A percentile compares a stretch with the other conserved stretches of the same genome.
Conservation (phyloP, 2,888 invertebrate genomes). For the Drosophila mimetica region DNA sequence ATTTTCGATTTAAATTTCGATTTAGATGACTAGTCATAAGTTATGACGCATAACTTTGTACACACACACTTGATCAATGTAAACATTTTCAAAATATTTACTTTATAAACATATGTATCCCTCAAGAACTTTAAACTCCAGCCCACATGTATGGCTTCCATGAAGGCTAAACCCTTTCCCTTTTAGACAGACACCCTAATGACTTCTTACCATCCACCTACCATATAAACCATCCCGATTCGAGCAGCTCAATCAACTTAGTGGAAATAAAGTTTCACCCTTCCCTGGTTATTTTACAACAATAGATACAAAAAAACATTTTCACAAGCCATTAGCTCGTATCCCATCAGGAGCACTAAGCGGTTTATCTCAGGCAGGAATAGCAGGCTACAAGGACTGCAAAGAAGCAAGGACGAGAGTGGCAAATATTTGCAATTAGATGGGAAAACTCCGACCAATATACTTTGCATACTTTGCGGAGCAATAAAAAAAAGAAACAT, state of each 20-base stretch:
- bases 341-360: conserved; percentile 65
- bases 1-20: neutral
- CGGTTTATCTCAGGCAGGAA: conserved; percentile 61
- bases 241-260: conserved; percentile 65
- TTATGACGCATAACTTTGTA: neutral
- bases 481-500: conserved; percentile 31
- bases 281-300: conserved; percentile 39
- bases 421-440: conserved; percentile 35
- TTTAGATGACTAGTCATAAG: neutral
- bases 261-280: conserved; percentile 26
- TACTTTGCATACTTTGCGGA: conserved; percentile 43
- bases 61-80: neutral
- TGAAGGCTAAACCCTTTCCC: neutral
- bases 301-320: conserved; percentile 49
- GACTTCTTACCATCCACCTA: conserved; percentile 29
- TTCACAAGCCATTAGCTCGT: conserved; percentile 69
- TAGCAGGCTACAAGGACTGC: conserved; percentile 1
- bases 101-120: too few species aligned
- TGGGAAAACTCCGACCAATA: conserved; percentile 11
- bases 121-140: neutral
- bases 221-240: neutral
- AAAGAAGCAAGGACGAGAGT: conserved; percentile 17
- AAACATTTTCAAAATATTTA: conserved; percentile 10
- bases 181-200: conserved; percentile 12
- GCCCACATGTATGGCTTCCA: conserved; percentile 13